phyloP scores from a whole-genome alignment of 64 coral and sea anemone species.

The Montipora efflorescens region DNA sequence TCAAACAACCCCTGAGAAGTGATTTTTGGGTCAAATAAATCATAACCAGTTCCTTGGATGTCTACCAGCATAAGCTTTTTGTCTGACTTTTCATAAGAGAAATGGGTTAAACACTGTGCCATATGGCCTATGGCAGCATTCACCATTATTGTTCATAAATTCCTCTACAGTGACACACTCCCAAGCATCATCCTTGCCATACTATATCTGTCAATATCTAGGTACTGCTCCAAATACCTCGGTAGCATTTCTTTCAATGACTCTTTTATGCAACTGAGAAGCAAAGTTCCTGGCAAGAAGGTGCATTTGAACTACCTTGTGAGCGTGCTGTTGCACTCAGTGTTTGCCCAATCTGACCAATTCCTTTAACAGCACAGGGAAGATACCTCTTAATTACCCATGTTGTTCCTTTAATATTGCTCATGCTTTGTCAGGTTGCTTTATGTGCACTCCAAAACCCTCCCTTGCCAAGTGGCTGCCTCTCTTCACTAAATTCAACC shows the following conservation, averaged over 20 bases:
- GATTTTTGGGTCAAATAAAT: conserved; percentile 67
- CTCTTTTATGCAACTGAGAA: conserved; percentile 57
- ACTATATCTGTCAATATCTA: conserved; percentile 70
- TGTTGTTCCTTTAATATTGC: conserved; percentile 40
- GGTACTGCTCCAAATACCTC: conserved; percentile 66
- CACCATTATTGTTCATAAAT: conserved; percentile 75
- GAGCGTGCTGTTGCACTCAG: conserved; percentile 54
- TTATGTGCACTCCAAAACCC: conserved; percentile 51
- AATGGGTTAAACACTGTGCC: conserved; percentile 47
- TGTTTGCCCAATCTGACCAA: conserved; percentile 13
- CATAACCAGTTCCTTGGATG: conserved; percentile 52
- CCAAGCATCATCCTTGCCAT: conserved; percentile 34
- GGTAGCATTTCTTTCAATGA: conserved; percentile 54
- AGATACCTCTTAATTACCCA: conserved; percentile 80
- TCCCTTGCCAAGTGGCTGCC: conserved; percentile 47
- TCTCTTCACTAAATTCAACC: conserved; percentile 54
- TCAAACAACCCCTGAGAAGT: conserved; percentile 38
- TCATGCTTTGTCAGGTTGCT: conserved; percentile 48
- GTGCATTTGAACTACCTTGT: conserved; percentile 71
- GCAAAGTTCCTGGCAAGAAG: conserved; percentile 72
- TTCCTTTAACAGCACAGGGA: conserved; percentile 50
- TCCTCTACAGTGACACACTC: conserved; percentile 78
- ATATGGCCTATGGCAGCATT: conserved; percentile 26
- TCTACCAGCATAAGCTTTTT: conserved; percentile 43
- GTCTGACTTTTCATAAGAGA: conserved; percentile 56